Base-by-base conservation (phyloP, 2,797 vertebrate species). In the Hydrocynus forskahlii region DNA sequence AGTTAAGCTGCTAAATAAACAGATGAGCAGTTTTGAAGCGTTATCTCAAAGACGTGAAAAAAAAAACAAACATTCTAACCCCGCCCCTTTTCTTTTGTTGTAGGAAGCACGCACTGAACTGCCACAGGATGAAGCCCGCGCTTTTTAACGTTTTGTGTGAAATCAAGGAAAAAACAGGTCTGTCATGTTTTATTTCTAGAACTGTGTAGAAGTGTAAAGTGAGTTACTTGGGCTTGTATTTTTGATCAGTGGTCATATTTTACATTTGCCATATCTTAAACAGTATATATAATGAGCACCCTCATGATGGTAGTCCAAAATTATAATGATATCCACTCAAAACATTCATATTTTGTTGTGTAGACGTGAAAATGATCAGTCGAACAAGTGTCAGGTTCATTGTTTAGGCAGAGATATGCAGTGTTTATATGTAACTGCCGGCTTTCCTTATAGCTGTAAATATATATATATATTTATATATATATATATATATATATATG, bases 141-240 rank as follows among this genome's bases (percentile, higher is more conserved):
- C 97, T 99, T 90, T 99, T 99, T 94, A 99, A 98, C 83, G 97
- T 99, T 84, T 92, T 99, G 91, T 99, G 97, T 90, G 97, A 99
- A 95, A 98, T 99, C 91, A 99, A 99, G 95, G 97, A 99, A 73
- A 99, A 99, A 94, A 99, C 97, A 96, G 97, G 97, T 98, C 96
- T 90, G 90, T 85, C 14, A 8, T 64, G 38, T 68, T 64, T 72
- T 23, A 16, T 21, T 13, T 76, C 6, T 63, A 21, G 64, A n/a
- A 25, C 48, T 50, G 8, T 35, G 63, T 25, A 50, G n/a, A 21
- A 12, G 12, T 12, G 13, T 6, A 21, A 48, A 21, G 14, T 0
- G n/a, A 54, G n/a, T 35, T 7, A 43, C 8, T 35, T 43, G 38
- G 19, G 12, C 38, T 25, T 75, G 57, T 14, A 48, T 74, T 74